These are phyloP conservation scores for Frankliniella fusca DNA, from an alignment of 2,888 invertebrate genomes.

Conservation along the genomic window DNA sequence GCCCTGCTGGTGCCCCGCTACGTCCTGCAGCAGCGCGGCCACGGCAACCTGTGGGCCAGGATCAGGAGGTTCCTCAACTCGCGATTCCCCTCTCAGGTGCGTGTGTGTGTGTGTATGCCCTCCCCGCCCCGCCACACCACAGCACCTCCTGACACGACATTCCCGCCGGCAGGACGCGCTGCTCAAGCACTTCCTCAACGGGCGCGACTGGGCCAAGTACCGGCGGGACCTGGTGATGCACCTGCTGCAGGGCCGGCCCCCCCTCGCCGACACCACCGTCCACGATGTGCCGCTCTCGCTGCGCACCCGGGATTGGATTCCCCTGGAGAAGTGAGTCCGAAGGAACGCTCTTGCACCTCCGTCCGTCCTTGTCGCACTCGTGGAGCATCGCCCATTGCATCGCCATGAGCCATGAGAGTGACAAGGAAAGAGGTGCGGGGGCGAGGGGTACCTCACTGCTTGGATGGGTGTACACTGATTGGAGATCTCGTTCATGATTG, in stretches of 20 bases:
- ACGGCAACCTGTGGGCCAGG: conserved; percentile 62
- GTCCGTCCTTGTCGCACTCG: too few species aligned
- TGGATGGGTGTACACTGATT: too few species aligned
- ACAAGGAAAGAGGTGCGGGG: too few species aligned
- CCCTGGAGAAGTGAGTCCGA: background rate
- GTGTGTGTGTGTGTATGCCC: background rate
- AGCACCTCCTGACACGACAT: too few species aligned
- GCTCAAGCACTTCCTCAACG: conserved; percentile 17
- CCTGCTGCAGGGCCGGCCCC: conserved; percentile 1
- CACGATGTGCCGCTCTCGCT: conserved; percentile 4
- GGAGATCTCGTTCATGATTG: too few species aligned
- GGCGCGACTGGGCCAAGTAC: conserved; percentile 6
- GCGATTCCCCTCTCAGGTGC: conserved; percentile 53
- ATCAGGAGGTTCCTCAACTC: conserved; percentile 58
- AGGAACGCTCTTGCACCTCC: too few species aligned
- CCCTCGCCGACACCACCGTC: conserved; percentile 15
- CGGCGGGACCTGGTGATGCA: conserved; percentile 5
- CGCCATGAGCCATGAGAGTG: too few species aligned
- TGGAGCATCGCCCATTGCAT: too few species aligned
- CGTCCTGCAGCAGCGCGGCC: conserved; percentile 63
- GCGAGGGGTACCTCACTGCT: too few species aligned
- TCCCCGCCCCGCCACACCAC: too few species aligned
- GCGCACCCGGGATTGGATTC: background rate
- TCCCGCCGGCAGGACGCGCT: background rate
- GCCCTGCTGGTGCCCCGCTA: conserved; percentile 66